These are phyloP conservation scores for Zygothrica quintamaculata DNA, from an alignment of 2,888 invertebrate genomes.

Conservation along the genomic window DNA sequence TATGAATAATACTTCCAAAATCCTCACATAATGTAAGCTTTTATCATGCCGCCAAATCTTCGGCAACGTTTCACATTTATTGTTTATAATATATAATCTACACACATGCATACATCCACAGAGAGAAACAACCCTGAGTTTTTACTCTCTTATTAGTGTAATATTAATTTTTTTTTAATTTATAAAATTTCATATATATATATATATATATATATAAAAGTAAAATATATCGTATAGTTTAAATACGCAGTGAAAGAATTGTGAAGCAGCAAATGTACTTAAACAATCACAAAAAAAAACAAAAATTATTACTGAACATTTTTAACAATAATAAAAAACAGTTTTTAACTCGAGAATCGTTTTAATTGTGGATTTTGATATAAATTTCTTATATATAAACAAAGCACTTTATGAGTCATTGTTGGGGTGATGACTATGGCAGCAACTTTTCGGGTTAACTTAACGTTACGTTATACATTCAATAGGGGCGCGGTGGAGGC, in stretches of 20 bases:
- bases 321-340: slow-evolving; percentile 60
- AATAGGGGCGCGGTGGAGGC: slow-evolving; percentile 91
- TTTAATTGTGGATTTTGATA: slow-evolving; percentile 4
- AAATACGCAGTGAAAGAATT: slow-evolving; percentile 24
- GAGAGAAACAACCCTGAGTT: slow-evolving; percentile 1
- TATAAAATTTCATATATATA: slow-evolving; percentile 41
- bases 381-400: slow-evolving; percentile 21
- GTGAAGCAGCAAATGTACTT: slow-evolving; percentile 63
- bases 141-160: slow-evolving; percentile 51
- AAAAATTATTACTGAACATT: slow-evolving; percentile 53
- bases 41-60: slow-evolving; percentile 64
- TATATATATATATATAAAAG: slow-evolving; percentile 28
- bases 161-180: slow-evolving; percentile 61
- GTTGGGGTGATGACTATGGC: slow-evolving; percentile 43
- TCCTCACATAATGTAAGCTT: slow-evolving; percentile 41
- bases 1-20: slow-evolving; percentile 57
- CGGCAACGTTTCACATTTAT: slow-evolving; percentile 48
- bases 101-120: slow-evolving; percentile 6
- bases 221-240: slow-evolving; percentile 50
- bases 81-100: slow-evolving; percentile 4
- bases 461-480: neutral
- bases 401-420: slow-evolving; percentile 48
- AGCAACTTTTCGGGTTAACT: slow-evolving; percentile 38
- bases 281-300: slow-evolving; percentile 28
- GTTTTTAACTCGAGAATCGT: slow-evolving; percentile 67